Evolutionary conservation across 2,888 invertebrate species (phyloP), one percentile per base, ranked within the genome.

Genomic region (Molorchus minor): DNA sequence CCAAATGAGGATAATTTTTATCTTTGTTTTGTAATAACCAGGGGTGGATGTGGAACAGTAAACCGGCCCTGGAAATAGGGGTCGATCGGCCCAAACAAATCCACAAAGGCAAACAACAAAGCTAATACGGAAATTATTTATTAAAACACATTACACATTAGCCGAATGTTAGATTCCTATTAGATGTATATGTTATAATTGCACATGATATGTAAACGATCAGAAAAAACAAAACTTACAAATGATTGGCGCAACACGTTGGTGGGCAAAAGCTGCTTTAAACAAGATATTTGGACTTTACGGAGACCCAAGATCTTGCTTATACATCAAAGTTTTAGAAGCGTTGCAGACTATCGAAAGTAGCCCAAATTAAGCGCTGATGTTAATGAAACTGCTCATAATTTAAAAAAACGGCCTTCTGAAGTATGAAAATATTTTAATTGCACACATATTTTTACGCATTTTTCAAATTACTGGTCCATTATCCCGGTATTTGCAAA

Each of bases 221-320:
- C 47, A 4, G 16, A 47, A 47, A 13, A 25, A 30, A n/a, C 16
- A 47, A 13, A 47, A 10, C 29, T 3, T 30, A 30, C 30, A 47
- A 30, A 17, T 15, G 10, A 46, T 30, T 46, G 29, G 46, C 30
- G 29, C 13, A 3, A 10, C 30, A 46, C 30, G 46, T 19, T 29
- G 29, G 13, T 46, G 30, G 7, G 17, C 30, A 46, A 46, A n/a
- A n/a, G n/a, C n/a, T n/a, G 29, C 16, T 46, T 30, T 30, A 46
- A 46, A 46, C 30, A 46, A 13, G 13, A 45, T 29, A 30, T 46
- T 21, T 45, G 13, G 13, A 10, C 4, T 13, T 35, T 10, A 10
- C 35, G 4, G 13, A 12, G 3, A 5, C 7, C n/a, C 35, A 35
- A 35, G 35, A 12, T 5, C 3, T 8, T 5, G 25, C 8, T 25